A percentile compares a stretch with the other conserved stretches of the same genome.
phyloP scores from a whole-genome alignment of 1,140 invertebrate genomes.

The Gyrodactylus bullatarudis region DNA sequence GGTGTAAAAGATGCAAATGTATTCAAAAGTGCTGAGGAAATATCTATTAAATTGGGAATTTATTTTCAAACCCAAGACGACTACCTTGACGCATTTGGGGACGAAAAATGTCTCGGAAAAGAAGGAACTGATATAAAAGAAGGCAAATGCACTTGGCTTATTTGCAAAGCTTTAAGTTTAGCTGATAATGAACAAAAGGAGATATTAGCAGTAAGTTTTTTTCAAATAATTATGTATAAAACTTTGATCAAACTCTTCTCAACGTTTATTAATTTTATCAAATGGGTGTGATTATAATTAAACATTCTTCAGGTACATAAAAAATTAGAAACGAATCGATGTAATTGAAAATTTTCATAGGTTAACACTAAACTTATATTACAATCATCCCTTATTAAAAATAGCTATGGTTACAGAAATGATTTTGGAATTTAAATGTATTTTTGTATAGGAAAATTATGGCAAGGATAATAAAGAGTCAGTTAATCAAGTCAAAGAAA shows the following conservation, averaged over 20 bases:
- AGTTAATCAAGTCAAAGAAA: neutral
- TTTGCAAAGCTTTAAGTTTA: conserved; percentile 47
- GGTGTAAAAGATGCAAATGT: neutral
- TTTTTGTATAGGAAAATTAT: neutral
- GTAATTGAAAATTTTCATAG: no score
- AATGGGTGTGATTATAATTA: no score
- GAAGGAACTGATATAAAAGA: conserved; percentile 59
- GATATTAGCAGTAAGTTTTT: conserved; percentile 32
- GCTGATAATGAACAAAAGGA: conserved; percentile 32
- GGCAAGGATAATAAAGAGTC: neutral
- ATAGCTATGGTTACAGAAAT: no score
- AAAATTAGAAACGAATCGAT: neutral
- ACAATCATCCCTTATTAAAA: no score
- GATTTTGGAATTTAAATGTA: neutral
- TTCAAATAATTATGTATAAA: no score
- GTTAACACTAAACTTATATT: no score
- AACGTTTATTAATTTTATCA: no score
- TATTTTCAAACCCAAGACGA: conserved; percentile 30
- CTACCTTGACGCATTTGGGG: conserved; percentile 63
- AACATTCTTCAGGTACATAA: no score
- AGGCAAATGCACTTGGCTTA: conserved; percentile 77
- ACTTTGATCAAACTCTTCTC: no score
- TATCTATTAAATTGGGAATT: neutral
- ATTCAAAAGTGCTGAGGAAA: neutral
- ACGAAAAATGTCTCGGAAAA: conserved; percentile 48